Base-by-base conservation (phyloP, 2,888 invertebrate genomes). In the Phytoseiulus persimilis region DNA sequence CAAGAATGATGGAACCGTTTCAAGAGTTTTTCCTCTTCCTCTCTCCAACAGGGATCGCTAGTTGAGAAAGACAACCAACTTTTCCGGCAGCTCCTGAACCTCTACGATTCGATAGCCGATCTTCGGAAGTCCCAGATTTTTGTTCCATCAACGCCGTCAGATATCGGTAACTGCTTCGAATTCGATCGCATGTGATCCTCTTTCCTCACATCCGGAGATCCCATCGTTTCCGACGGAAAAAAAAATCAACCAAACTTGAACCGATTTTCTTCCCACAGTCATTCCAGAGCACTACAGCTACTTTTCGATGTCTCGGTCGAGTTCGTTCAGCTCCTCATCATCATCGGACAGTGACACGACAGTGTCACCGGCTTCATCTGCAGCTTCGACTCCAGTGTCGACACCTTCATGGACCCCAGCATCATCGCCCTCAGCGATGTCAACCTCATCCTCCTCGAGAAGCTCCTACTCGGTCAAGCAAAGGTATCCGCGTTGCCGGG, bases 1-100 rank as follows among this genome's bases (percentile, higher is more conserved):
- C 39, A 39, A n/a, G n/a, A n/a, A n/a, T n/a, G n/a, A n/a, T 39
- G 39, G 9, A 39, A 3, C 9, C 39, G 39, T 39, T 39, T 39
- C 39, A 39, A 6, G 39, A 84, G 31, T 3, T 84, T 87, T n/a
- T 23, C 33, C 32, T 83, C 23, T 33, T 45, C 65, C 83, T 46
- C 90, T 90, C 33, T 11, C 65, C 90, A 90, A 0, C 90, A 91
- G 91, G 90, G 90, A 83, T 91, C 91, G 45, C 90, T 91, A 83
- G 90, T 91, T 89, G 90, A 90, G 83, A 91, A 91, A 90, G 91
- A 91, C 90, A 91, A 91, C 90, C 91, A 91, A 87, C 91, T 91
- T 84, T 91, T 91, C 89, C 90, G 91, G 31, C 91, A 91, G 89
- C 90, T 91, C 32, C 90, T 91, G 89, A 90, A 91, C 6, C 90